Base-by-base conservation (phyloP, 2,888 invertebrate species). In the Synanthedon tipuliformis region DNA sequence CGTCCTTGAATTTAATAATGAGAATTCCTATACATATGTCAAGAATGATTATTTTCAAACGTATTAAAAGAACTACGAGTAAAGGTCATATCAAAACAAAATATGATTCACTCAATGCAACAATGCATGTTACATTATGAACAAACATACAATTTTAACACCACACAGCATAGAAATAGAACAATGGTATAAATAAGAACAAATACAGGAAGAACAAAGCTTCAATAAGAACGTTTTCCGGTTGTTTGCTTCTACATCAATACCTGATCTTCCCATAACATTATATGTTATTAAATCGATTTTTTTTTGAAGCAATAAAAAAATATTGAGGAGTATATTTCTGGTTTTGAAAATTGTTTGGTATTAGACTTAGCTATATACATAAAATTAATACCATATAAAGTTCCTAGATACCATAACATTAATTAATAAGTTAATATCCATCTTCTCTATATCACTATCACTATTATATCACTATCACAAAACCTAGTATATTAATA, bases 151-250 rank as follows among this genome's bases (percentile, higher is more conserved):
- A 23, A 50, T 41, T 15, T 41, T 34, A 53, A 45, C 16, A 40
- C 16, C 45, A 54, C 52, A 48, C 50, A 55, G 52, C 48, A 23
- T 62, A 57, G 60, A 71, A 64, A 55, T 64, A 60, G 61, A 78
- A 80, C 77, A 77, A 80, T 79, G 60, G 68, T 53, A 59, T 55
- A 59, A 45, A 45, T 57, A 66, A 69, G 68, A 71, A 79, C 77
- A 78, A 78, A 74, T 60, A 57, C 66, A 70, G 81, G 78, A 81
- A 79, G 66, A 62, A 53, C 66, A 60, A 61, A 63, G 58, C 61
- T 64, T 15, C 15, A 67, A 67, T 68, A 69, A 61, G 61, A 58
- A 56, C 49, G 53, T 51, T 62, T 65, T 68, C 65, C 65, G 61
- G 57, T 58, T 54, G 18, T 50, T 51, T 55, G 53, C 52, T 54